These are phyloP conservation scores for Papilio helenus DNA, from an alignment of 1,140 invertebrate genomes.

Conservation along the genomic window DNA sequence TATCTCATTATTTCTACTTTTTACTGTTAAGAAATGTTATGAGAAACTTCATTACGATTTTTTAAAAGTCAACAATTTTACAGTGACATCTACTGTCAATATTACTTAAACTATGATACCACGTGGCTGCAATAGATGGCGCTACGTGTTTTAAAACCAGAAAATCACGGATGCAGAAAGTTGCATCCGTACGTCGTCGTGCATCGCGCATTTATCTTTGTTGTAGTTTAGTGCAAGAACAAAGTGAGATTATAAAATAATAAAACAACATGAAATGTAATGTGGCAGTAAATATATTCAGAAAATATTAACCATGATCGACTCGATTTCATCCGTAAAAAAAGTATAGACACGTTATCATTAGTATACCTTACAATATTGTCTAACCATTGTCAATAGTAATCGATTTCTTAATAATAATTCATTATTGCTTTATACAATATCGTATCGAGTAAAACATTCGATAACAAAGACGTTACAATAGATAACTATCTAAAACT, in stretches of 20 bases:
- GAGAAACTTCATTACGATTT: neutral
- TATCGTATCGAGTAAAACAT: slow-evolving; percentile 78
- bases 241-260: slow-evolving; percentile 47
- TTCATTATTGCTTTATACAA: slow-evolving; percentile 82
- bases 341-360: slow-evolving; percentile 66
- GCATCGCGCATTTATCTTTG: slow-evolving; percentile 10
- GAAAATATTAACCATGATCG: slow-evolving; percentile 80
- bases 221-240: neutral
- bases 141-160: neutral
- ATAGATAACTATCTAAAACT: slow-evolving; percentile 73
- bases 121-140: neutral
- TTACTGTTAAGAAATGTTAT: neutral
- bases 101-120: neutral
- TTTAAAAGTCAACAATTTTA: too few species aligned
- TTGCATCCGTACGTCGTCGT: neutral
- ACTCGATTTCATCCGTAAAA: slow-evolving; percentile 73
- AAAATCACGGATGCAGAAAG: neutral
- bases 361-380: slow-evolving; percentile 77
- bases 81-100: slow-evolving; percentile 10
- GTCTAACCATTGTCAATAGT: slow-evolving; percentile 72
- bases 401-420: slow-evolving; percentile 72
- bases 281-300: slow-evolving; percentile 82
- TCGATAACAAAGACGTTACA: slow-evolving; percentile 75
- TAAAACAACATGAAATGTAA: slow-evolving; percentile 60
- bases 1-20: neutral